Base-by-base conservation (phyloP, 2,113 vertebrate genomes). In the Gavia stellata region DNA sequence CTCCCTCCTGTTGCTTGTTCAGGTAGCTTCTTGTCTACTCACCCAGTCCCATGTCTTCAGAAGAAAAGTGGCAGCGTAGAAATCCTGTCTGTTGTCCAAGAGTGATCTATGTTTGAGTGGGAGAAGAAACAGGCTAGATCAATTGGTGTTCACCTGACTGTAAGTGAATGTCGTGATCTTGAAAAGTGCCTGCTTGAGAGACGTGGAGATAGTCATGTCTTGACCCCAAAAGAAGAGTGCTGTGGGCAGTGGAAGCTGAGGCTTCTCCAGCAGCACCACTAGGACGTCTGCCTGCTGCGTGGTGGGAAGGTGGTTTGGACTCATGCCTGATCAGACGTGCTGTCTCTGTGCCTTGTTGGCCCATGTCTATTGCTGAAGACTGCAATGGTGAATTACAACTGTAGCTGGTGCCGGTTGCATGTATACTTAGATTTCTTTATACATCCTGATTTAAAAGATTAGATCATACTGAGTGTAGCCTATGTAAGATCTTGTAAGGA, bases 241-340 rank as follows among this genome's bases (percentile, higher is more conserved):
- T 0, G 0, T 14, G 25, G 29, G 25, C 31, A 34, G 20, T 42
- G 34, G 14, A 38, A 71, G 28, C 23, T 59, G 24, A 75, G 33
- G 17, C 16, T 83, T 86, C 18, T 17, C 26, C 6, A 10, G 55
- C 3, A 10, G 10, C n/a, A 38, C 26, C 25, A 9, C 7, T 8
- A 50, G 33, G 44, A 68, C 52, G 16, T 10, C 25, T 56, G 33
- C 13, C 21, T 81, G 34, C 44, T 82, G 52, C 5, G 1, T 19
- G 33, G 8, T 50, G 50, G 19, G 12, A 77, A 40, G 14, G 28
- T 42, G 28, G 6, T 47, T 77, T n/a, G 73, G 33, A 29, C 50
- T 89, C 4, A 2, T 10, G 28, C 20, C 63, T 14, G 9, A 28
- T 67, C 1, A 2, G 8, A 38, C 20, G 11, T 1, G 3, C 23